Percentiles rank a stretch among this genome's conserved stretches.
phyloP scores from a whole-genome alignment of 2,797 vertebrate genomes.

The Alexandromys oeconomus region DNA sequence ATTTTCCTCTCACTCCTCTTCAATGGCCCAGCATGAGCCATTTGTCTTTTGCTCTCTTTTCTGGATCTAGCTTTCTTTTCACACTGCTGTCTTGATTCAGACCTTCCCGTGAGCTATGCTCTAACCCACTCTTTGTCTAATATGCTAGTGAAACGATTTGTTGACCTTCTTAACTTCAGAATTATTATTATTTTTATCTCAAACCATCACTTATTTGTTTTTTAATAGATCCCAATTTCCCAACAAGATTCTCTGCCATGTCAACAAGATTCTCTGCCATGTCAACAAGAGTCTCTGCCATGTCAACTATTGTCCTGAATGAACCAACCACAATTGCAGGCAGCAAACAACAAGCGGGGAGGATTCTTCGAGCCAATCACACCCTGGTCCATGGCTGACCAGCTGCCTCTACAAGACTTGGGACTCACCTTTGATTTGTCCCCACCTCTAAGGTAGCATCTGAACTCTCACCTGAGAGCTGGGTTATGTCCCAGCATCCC shows the following conservation, averaged over 20 bases:
- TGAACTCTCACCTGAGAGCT: background rate
- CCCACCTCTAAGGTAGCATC: background rate
- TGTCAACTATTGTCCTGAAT: constrained; percentile 33
- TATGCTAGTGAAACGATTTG: background rate
- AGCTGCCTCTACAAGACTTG: background rate
- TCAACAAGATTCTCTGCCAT: constrained; percentile 35
- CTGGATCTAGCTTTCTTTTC: background rate
- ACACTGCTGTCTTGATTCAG: background rate
- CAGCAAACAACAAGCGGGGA: background rate
- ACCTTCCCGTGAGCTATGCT: background rate
- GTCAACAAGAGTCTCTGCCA: constrained; percentile 37
- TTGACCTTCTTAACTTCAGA: constrained; percentile 35
- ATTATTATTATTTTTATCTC: constrained; percentile 4
- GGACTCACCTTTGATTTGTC: background rate
- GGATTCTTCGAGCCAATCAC: background rate
- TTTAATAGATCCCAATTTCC: constrained; percentile 19
- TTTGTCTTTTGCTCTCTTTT: constrained; percentile 16
- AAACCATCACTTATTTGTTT: constrained; percentile 21
- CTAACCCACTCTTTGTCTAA: background rate
- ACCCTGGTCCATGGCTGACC: background rate
- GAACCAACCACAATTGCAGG: background rate
- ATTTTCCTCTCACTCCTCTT: background rate
- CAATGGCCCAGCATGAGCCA: background rate
- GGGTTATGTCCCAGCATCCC: background rate
- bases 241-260: constrained; percentile 23